Evolutionary conservation across 2,888 invertebrate genomes (phyloP).

Genomic region (Dicycla oo): DNA sequence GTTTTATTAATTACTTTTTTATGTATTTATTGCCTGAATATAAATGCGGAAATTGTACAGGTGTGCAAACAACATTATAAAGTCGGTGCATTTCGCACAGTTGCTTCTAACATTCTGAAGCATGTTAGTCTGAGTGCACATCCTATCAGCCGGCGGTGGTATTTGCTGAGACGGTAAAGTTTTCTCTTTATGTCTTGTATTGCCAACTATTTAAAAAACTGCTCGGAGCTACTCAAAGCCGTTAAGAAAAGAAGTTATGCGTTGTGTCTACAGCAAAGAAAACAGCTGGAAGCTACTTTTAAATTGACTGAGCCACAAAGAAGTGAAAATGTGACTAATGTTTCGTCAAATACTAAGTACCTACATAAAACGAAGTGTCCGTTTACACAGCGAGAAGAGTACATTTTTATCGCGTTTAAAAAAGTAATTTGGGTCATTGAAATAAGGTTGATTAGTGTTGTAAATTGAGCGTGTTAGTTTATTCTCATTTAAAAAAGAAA

Average conservation of each 20-base stretch:
- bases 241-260: background rate
- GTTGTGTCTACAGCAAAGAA: background rate
- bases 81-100: conserved; percentile 2
- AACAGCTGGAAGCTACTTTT: background rate
- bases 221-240: background rate
- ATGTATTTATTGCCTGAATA: no score
- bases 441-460: no score
- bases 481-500: no score
- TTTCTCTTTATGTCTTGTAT: background rate
- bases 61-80: conserved; percentile 13
- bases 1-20: no score
- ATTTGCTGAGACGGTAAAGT: background rate
- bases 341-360: background rate
- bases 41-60: conserved; percentile 42
- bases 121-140: background rate
- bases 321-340: background rate
- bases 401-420: no score
- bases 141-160: background rate
- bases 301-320: background rate
- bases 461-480: no score
- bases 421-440: no score
- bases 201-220: background rate
- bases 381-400: no score
- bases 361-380: background rate
- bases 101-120: background rate